phyloP scores from a whole-genome alignment of 2,113 vertebrate genomes.

The Aphyosemion australe region DNA sequence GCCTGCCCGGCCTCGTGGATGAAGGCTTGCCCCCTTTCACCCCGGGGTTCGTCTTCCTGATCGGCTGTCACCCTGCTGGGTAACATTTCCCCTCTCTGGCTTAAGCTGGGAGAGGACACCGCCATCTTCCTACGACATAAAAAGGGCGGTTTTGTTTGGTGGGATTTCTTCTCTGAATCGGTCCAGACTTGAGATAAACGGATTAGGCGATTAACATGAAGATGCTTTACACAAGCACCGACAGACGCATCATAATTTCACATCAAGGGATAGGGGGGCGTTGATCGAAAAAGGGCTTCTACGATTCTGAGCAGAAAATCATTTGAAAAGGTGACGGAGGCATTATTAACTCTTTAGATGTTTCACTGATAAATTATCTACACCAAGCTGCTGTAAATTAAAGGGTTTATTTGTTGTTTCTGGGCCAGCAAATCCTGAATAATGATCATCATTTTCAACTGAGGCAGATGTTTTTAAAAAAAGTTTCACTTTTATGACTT shows the following conservation, averaged over 20 bases:
- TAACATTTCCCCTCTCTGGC: conserved; percentile 70
- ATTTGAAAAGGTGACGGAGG: conserved; percentile 67
- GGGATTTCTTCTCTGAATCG: conserved; percentile 68
- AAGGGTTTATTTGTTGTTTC: conserved; percentile 52
- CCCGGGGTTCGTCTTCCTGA: conserved; percentile 57
- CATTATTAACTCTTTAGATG: conserved; percentile 56
- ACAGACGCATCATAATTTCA: conserved; percentile 72
- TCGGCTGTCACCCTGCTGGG: conserved; percentile 58
- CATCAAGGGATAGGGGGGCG: conserved; percentile 39
- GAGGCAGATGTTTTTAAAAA: conserved; percentile 21
- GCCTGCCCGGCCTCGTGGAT: conserved; percentile 41
- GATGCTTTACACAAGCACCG: conserved; percentile 67
- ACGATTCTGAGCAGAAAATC: conserved; percentile 66
- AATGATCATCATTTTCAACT: conserved; percentile 48
- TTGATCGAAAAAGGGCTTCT: conserved; percentile 13
- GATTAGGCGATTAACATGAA: conserved; percentile 77
- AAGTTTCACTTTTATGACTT: conserved; percentile 51
- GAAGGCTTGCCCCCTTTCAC: conserved; percentile 43
- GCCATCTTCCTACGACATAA: conserved; percentile 68
- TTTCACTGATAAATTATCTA: conserved; percentile 48
- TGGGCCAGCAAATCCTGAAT: conserved; percentile 44
- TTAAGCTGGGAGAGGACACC: conserved; percentile 60
- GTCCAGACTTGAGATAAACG: conserved; percentile 74
- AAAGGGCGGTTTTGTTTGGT: conserved; percentile 71
- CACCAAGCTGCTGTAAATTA: conserved; percentile 31